Evolutionary conservation across 2,888 invertebrate genomes (phyloP).

Genomic region (Aphodius granarius): DNA sequence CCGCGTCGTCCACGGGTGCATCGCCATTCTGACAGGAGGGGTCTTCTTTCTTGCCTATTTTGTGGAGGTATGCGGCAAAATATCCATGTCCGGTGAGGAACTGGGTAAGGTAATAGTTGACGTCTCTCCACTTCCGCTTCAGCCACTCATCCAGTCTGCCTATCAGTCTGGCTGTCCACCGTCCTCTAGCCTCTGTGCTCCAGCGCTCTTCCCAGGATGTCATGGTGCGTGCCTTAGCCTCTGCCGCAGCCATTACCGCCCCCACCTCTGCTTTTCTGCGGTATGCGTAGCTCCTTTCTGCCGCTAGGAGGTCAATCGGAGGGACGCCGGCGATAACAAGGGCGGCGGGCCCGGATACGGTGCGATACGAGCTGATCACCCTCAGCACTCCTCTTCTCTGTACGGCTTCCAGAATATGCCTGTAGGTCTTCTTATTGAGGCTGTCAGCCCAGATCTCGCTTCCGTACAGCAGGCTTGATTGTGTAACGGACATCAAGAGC

Average conservation of each 20-base stretch:
- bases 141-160: constrained; percentile 4
- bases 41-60: neutral
- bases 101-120: constrained; percentile 14
- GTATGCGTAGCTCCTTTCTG: constrained; percentile 1
- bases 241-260: neutral
- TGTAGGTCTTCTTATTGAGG: neutral
- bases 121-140: constrained; percentile 4
- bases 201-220: neutral
- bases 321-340: neutral
- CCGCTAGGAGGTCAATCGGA: constrained; percentile 9
- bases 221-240: neutral
- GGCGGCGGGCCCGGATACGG: constrained; percentile 3
- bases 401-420: neutral
- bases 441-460: constrained; percentile 5
- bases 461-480: constrained; percentile 9
- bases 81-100: neutral
- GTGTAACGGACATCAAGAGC: constrained; percentile 1
- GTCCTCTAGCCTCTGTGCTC: constrained; percentile 5
- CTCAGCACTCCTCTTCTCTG: neutral
- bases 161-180: constrained; percentile 17
- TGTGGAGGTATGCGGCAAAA: neutral
- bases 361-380: neutral
- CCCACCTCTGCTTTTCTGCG: neutral
- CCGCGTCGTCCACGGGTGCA: neutral
- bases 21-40: neutral